These are phyloP conservation scores for Nyctalus aviator DNA, from an alignment of 2,797 vertebrate species.

Conservation along the genomic window DNA sequence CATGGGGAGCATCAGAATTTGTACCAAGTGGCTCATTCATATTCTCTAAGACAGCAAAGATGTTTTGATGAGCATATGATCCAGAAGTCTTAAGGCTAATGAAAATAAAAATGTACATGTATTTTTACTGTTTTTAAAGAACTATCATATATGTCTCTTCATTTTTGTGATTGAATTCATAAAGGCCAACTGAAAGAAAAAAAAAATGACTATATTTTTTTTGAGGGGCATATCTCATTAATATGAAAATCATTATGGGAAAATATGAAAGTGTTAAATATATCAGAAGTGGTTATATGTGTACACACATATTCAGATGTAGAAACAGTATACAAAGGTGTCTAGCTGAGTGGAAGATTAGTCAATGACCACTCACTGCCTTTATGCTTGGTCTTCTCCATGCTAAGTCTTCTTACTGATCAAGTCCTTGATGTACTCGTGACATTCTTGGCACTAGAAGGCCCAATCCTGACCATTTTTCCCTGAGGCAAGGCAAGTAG, in stretches of 20 bases:
- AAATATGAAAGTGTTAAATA: slow-evolving; percentile 23
- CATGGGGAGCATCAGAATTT: neutral
- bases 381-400: slow-evolving; percentile 20
- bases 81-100: neutral
- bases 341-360: neutral
- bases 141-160: neutral
- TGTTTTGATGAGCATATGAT: neutral
- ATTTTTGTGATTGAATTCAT: slow-evolving; percentile 26
- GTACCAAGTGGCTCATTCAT: neutral
- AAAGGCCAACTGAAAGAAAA: neutral
- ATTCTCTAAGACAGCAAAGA: neutral
- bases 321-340: neutral
- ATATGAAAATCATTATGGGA: slow-evolving; percentile 39
- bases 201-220: neutral
- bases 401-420: neutral
- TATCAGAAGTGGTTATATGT: neutral
- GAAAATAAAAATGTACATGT: neutral
- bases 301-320: neutral
- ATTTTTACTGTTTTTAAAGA: slow-evolving; percentile 37
- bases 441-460: neutral
- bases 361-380: slow-evolving; percentile 3
- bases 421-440: neutral
- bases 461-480: neutral
- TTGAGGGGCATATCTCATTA: neutral
- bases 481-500: neutral